phyloP scores from a whole-genome alignment of 2,113 vertebrate species.

The Archilochus colubris region DNA sequence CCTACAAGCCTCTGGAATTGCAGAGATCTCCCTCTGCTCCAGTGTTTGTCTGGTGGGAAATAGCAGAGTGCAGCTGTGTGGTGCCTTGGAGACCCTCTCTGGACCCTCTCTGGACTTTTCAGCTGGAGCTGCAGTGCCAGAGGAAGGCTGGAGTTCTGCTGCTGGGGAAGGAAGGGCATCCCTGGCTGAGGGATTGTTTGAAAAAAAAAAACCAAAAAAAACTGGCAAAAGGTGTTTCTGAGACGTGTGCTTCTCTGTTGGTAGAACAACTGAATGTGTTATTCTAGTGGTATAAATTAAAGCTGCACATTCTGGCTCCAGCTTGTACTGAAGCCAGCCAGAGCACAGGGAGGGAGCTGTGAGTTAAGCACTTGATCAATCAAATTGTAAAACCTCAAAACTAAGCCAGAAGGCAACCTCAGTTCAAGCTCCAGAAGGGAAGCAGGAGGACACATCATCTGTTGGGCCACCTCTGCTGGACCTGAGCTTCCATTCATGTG shows the following conservation, averaged over 20 bases:
- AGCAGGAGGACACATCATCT: neutral
- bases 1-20: neutral
- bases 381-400: neutral
- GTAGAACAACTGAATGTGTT: neutral
- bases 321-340: neutral
- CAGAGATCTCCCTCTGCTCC: neutral
- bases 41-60: neutral
- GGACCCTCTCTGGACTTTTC: neutral
- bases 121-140: neutral
- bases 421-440: neutral
- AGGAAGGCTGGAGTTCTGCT: neutral
- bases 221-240: neutral
- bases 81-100: neutral
- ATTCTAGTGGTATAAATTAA: neutral
- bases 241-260: neutral
- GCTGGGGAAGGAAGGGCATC: neutral
- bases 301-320: neutral
- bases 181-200: rapidly evolving
- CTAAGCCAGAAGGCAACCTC: neutral
- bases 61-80: neutral
- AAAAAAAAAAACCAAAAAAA: neutral
- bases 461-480: neutral
- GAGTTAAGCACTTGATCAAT: neutral
- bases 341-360: neutral
- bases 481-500: neutral